Evolutionary conservation across 2,888 invertebrate genomes (phyloP).

Genomic region (Tuberolachnus salignus): DNA sequence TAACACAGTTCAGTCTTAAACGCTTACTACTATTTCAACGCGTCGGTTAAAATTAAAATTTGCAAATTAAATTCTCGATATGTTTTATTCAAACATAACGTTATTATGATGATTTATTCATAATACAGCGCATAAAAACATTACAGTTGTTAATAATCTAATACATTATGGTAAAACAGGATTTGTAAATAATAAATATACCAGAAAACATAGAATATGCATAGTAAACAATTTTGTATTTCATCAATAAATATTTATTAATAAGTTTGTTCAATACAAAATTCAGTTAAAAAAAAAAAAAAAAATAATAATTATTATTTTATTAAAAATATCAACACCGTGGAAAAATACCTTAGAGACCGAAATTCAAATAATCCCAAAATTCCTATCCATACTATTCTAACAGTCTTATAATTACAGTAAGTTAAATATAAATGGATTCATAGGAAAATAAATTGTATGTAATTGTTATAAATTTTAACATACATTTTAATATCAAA

Average conservation of each 20-base stretch:
- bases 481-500: not conserved
- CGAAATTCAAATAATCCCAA: not conserved
- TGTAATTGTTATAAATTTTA: not conserved
- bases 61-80: too few relatives aligned
- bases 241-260: not conserved
- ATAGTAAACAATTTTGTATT: constrained; percentile 8
- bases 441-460: not conserved
- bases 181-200: too few relatives aligned
- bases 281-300: not conserved
- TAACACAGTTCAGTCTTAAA: too few relatives aligned
- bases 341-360: not conserved
- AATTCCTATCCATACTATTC: not conserved
- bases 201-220: too few relatives aligned
- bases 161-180: too few relatives aligned
- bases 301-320: too few relatives aligned
- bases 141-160: too few relatives aligned
- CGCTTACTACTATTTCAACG: too few relatives aligned
- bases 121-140: too few relatives aligned
- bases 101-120: too few relatives aligned
- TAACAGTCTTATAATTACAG: not conserved
- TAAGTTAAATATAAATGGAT: not conserved
- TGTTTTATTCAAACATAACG: too few relatives aligned
- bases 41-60: too few relatives aligned
- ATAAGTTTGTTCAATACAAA: not conserved
- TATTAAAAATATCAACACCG: not conserved